Base-by-base conservation (phyloP, 1,140 invertebrate genomes). In the Pemphigus obesinymphae region DNA sequence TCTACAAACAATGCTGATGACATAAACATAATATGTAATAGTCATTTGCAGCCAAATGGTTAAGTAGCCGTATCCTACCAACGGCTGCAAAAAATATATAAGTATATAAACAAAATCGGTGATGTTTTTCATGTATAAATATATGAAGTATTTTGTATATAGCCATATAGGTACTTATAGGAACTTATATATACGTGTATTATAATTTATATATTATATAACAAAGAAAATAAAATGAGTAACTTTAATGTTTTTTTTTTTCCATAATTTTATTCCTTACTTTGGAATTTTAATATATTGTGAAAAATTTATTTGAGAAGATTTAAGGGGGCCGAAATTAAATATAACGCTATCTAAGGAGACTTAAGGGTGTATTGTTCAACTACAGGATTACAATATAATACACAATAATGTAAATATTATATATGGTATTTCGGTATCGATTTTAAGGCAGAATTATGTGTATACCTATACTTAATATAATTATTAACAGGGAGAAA, bases 1-100 rank as follows among this genome's bases (percentile, higher is more conserved):
- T 78, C 75, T 61, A 78, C 34, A 78, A 78, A 55, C 34, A 78
- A 37, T 45, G 53, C 15, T 43, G 75, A 78, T 43, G 55, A 61
- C 55, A 20, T 20, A 15, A 48, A 37, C n/a, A 78, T 31, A 76
- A n/a, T n/a, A n/a, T 53, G 53, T 37, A 43, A 78, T 23, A 29
- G 53, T 23, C 55, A 78, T 78, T 78, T 55, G 6, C 53, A 78
- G 75, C 8, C 75, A 20, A 72, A 72, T 26, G 10, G 15, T 72
- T 45, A 48, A 72, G 23, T 43, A 43, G 34, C 58, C 17, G 20
- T 37, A 34, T 8, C 7, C 17, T 2, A 66, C n/a, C 0, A 11
- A 11, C 20, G 11, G 15, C 6, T 7, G 17, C 26, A 61, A 29
- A 61, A 61, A 61, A 31, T 7, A 8, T 31, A 58, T 15, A 61